Evolutionary conservation across 2,888 invertebrate genomes (phyloP), one percentile per base, ranked within the genome.

Genomic region (Nowickia ferox): DNA sequence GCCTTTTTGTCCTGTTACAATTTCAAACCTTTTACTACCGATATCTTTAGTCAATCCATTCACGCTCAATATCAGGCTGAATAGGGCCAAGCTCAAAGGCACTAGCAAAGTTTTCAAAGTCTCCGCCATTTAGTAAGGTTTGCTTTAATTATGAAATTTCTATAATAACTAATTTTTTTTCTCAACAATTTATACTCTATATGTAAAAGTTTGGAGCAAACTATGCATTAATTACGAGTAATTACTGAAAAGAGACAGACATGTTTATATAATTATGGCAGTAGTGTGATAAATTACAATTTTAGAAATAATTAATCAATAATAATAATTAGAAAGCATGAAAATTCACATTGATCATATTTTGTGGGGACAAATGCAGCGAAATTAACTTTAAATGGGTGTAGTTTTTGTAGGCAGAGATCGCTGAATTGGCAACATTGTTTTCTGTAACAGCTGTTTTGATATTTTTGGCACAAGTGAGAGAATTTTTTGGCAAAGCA

Each of bases 1-100:
- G 0, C 80, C 85, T 80, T 61, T 84, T 74, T 59, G n/a, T 9
- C 75, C 48, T 0, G 42, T 74, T 0, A 85, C 72, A 17, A 87
- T 69, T 61, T 61, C 66, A 76, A 84, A 87, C 57, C 59, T 75
- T 10, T 87, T 87, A 38, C 85, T 74, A n/a, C 80, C 84, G 19
- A 77, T 66, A 5, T 80, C 68, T 6, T 38, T 42, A 13, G 30
- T 65, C 19, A 72, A 19, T 11, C 19, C 61, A 11, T 30, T 17
- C 15, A 38, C 44, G 1, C 13, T 10, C 0, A 3, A 38, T 5
- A 55, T 15, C 13, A 46, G 1, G 15, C 19, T 19, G 1, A 46
- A 55, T 2, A 75, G 9, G 1, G 53, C 0, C 3, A 76, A 1
- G 17, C 74, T n/a, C 9, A 68, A 40, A 0, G 40, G 9, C 11